Evolutionary conservation across 2,888 invertebrate genomes (phyloP), one percentile per base, ranked within the genome.

Genomic region (Oxytorus armatus): DNA sequence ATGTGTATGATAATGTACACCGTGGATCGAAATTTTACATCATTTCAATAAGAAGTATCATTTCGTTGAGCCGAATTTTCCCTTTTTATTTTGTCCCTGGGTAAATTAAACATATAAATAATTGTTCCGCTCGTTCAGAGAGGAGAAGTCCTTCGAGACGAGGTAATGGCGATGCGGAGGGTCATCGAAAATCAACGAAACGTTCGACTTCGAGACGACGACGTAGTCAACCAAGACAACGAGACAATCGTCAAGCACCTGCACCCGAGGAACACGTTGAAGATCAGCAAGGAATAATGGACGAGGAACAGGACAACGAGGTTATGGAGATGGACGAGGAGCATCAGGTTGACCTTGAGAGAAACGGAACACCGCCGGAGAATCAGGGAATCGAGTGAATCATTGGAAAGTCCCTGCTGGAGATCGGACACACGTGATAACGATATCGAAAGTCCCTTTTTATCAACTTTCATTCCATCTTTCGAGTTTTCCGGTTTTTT

Each of bases 171-270:
- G 79, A 80, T 44, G 39, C 59, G 5, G 80, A 82, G 25, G 36
- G 44, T 55, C 59, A 49, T 8, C 72, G 75, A 51, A 78, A 78
- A 63, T 55, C 75, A 1, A 59, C 72, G 42, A 82, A 47, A 53
- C 72, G 83, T 39, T 83, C 83, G 2, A 69, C 72, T 1, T 81
- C 81, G 49, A 76, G 82, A 44, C 59, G 80, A 44, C 77, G 80
- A 57, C 82, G 82, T 21, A 83, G 83, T 39, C 75, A 82, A 18
- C 69, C 79, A 44, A 73, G 81, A 29, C 73, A 77, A 18, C 80
- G 80, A 2, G 77, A 80, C 8, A 63, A 33, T 73, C 72, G 73
- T 42, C 73, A 68, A 11, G 36, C 59, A 10, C 72, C 80, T 14
- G 47, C 59, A 11, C 25, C 77, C 18, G 76, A 69, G 36, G 82